phyloP scores from a whole-genome alignment of 2,797 vertebrate species.

The Sebastiscus tertius region DNA sequence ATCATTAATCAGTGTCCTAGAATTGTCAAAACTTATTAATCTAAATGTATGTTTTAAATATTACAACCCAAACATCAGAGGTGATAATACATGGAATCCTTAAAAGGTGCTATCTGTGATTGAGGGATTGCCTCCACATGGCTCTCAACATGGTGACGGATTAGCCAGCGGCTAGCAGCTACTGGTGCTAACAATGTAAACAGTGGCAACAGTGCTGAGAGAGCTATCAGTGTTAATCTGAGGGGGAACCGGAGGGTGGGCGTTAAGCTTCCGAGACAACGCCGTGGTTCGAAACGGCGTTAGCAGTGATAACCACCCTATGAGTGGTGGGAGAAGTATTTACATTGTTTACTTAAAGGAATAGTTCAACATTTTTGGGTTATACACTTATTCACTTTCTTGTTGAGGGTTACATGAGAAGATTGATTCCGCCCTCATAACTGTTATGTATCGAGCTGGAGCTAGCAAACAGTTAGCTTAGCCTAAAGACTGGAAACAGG shows the following conservation, averaged over 20 bases:
- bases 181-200: rapidly evolving
- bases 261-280: rapidly evolving
- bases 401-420: too few relatives aligned
- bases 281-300: rapidly evolving
- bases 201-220: background rate
- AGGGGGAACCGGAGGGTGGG: background rate
- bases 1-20: background rate
- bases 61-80: background rate
- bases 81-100: background rate
- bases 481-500: too few relatives aligned
- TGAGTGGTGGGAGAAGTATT: too few relatives aligned
- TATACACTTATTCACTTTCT: rapidly evolving
- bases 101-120: background rate
- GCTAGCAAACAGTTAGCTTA: too few relatives aligned
- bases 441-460: rapidly evolving
- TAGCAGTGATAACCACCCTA: rapidly evolving
- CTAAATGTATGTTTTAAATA: background rate
- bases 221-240: background rate
- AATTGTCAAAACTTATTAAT: background rate
- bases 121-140: background rate
- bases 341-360: background rate
- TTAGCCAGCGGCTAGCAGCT: rapidly evolving
- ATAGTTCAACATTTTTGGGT: too few relatives aligned
- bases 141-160: too few relatives aligned
- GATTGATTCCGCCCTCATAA: too few relatives aligned